Base-by-base conservation (phyloP, 2,113 vertebrate species). In the Anolis carolinensis region DNA sequence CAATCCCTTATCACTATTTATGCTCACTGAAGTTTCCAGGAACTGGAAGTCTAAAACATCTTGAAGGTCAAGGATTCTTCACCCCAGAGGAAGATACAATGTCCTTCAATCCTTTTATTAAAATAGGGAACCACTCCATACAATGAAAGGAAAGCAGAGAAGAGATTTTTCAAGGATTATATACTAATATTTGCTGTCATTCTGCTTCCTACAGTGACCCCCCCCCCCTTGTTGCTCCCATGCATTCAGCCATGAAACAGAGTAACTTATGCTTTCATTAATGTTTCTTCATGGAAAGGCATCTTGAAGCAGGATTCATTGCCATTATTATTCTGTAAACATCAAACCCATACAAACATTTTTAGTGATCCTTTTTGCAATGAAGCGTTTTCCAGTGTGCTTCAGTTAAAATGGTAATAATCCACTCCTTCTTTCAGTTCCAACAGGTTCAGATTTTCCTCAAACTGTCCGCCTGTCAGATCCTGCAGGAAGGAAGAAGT, bases 381-480 rank as follows among this genome's bases (percentile, higher is more conserved):
- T 0, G 36, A 65, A 85, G n/a, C 32, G 2, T 82, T 9, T 74
- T 6, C 5, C 27, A 3, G 0, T 20, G 73, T 73, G 93, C 23
- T 18, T 96, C 77, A 97, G 94, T 93, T 97, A 1, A 97, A 97
- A 82, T 97, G 97, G 5, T 96, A 88, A 78, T 96, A 98, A 93
- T 98, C 96, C 32, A 0, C 6, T 92, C 98, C 98, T 91, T 99
- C 98, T 86, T 91, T 95, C 92, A 96, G 91, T 79, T 94, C 89
- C 88, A 96, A 95, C 0, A 82, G 96, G 70, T 80, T 93, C 86
- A 99, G 93, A 92, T 98, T 99, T 83, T 96, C 93, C 91, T 99
- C 99, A 88, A 99, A 96, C 0, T 90, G 95, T 0, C 98, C 98
- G 14, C 94, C 97, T 0, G 98, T 99, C 95, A 99, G 96, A 93